Base-by-base conservation (phyloP, 2,888 invertebrate species). In the Dynastes maya region DNA sequence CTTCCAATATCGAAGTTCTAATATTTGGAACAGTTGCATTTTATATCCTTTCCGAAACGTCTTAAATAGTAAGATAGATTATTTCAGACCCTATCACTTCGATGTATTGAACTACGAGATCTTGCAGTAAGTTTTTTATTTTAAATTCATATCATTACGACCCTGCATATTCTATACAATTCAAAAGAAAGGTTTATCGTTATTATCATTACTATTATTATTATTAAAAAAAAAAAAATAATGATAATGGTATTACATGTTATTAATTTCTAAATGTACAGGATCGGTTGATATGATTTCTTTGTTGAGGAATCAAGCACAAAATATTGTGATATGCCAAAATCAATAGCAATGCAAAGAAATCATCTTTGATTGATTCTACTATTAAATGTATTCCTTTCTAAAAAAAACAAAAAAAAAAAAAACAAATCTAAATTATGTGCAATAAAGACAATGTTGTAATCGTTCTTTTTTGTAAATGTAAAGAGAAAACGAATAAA, bases 381-480 rank as follows among this genome's bases (percentile, higher is more conserved):
- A 22, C n/a, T 55, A n/a, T 16, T 55, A 55, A 22, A 2, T 55
- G 22, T 55, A 22, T 55, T 55, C 6, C 22, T 55, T 55, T 55
- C 45, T 45, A 45, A 58, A 58, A 9, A 58, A 22, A 64, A 37
- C 5, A 2, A 32, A 32, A 32, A 29, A 64, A 37, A n/a, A n/a
- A n/a, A 51, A 51, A 68, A 68, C 29, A 58, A 63, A 61, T 58
- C 55, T 1, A 32, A 55, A 71, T 71, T 71, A 74, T 74, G 72
- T 74, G 72, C 72, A 74, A 74, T 74, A 74, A 72, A 61, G 2
- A 22, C 72, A 45, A 37, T 74, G 45, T 45, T 45, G 72, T 74
- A 74, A 74, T 74, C 68, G 8, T 68, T 67, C 45, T 13, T 74
- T 22, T 74, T 74, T 74, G 72, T 74, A 74, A 74, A 63, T 61